These are phyloP conservation scores for Odocoileus hemionus DNA, from an alignment of 2,113 vertebrate genomes.

Conservation along the genomic window DNA sequence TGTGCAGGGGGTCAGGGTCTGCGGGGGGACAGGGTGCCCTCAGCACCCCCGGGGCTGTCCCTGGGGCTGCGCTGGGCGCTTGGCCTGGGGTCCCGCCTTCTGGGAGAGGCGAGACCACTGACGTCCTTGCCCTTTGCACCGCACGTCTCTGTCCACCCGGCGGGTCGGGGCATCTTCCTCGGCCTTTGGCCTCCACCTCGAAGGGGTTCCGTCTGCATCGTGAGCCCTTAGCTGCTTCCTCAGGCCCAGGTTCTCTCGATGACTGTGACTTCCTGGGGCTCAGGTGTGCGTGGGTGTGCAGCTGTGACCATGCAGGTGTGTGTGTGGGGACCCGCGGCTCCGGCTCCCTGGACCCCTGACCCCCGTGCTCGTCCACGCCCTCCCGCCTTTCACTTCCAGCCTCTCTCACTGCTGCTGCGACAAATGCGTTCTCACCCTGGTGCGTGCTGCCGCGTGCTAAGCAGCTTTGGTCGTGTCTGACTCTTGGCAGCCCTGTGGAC, in stretches of 20 bases:
- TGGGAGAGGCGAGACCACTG: too few relatives aligned
- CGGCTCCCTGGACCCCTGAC: fast-evolving
- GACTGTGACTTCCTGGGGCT: background rate
- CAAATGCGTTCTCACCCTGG: fast-evolving
- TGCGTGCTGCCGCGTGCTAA: too few relatives aligned
- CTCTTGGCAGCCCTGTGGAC: background rate
- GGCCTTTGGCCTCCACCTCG: background rate
- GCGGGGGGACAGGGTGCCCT: background rate
- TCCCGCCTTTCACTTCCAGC: fast-evolving
- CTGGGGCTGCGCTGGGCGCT: fast-evolving
- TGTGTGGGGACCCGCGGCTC: fast-evolving
- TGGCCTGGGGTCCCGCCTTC: fast-evolving
- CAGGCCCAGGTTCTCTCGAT: fast-evolving
- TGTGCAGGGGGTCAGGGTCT: background rate
- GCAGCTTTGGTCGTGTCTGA: background rate
- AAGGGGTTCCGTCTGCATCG: background rate
- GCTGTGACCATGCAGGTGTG: background rate
- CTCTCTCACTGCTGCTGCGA: background rate
- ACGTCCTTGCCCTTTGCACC: too few relatives aligned
- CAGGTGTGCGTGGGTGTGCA: background rate
- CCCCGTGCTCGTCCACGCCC: fast-evolving
- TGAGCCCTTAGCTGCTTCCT: background rate
- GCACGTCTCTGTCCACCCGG: background rate
- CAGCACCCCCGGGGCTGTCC: background rate
- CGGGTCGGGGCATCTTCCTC: background rate